Percentiles rank a stretch among this genome's conserved stretches.
These are phyloP conservation scores for Melikaiella ostensackeni DNA, from an alignment of 2,888 invertebrate genomes.

Conservation along the genomic window DNA sequence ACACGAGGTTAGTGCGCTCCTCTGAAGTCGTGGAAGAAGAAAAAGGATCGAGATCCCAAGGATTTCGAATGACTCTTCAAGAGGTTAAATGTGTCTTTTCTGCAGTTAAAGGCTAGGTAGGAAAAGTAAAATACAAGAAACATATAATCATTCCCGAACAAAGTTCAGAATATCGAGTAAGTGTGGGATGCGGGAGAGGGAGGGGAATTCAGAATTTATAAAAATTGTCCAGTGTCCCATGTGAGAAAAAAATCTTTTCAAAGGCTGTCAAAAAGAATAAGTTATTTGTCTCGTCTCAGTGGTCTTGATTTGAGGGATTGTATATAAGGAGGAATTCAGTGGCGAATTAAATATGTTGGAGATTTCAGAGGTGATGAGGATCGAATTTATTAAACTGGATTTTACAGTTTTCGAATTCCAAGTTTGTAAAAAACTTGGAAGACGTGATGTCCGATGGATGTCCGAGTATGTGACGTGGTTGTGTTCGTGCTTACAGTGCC, in stretches of 20 bases:
- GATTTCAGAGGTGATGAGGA: neutral
- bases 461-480: conserved; percentile 24
- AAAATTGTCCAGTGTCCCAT: neutral
- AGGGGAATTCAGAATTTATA: neutral
- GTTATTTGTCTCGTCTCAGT: neutral
- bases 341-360: neutral
- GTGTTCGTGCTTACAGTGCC: conserved; percentile 10
- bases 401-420: conserved; percentile 21
- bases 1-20: conserved; percentile 4
- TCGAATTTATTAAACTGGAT: neutral
- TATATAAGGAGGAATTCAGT: neutral
- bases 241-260: neutral
- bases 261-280: neutral
- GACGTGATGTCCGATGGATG: no score
- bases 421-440: conserved; percentile 5
- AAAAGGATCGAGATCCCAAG: neutral
- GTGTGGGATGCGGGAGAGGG: neutral
- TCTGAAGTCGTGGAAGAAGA: neutral
- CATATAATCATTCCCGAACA: neutral
- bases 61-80: neutral
- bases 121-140: neutral
- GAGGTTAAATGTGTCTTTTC: neutral
- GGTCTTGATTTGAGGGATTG: neutral
- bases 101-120: neutral
- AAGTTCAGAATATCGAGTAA: neutral